Base-by-base conservation (phyloP, 2,113 vertebrate genomes). In the Mesocricetus auratus region DNA sequence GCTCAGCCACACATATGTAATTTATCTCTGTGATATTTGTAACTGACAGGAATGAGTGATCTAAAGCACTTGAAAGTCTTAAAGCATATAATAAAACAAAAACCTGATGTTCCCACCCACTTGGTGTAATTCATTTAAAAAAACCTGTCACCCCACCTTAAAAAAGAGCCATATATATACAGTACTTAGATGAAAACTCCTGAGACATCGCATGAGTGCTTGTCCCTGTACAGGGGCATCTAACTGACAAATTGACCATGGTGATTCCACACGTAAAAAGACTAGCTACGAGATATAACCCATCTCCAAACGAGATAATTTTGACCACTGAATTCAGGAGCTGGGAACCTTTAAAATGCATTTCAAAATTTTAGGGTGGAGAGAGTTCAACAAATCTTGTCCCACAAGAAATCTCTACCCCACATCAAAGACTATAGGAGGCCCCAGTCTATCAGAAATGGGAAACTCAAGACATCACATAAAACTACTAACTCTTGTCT, bases 71-170 rank as follows among this genome's bases (percentile, higher is more conserved):
- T 90, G 22, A 95, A 77, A 90, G 42, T 75, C 93, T 91, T 21
- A n/a, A 89, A 79, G 50, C 73, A 91, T 24, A n/a, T n/a, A n/a
- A 78, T 3, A 89, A 5, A 85, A 82, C 58, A 74, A 47, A 83
- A 94, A 79, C 60, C 29, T 66, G 64, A 66, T 78, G 56, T 89
- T 94, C 82, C 85, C 19, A 96, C 91, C 77, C n/a, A 94, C n/a
- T n/a, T 78, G 26, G 79, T 50, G 60, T n/a, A 96, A 75, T 77
- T 90, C 56, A 71, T 3, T 10, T 10, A 53, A 53, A 62, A 90
- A n/a, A 53, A 90, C 66, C 77, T 86, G 78, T 62, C 42, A 94
- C 26, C 82, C 39, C 62, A 83, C 56, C 2, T 12, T 68, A 68
- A 90, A 15, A 81, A 42, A 96, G 39, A 90, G 91, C 74, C 75